These are phyloP conservation scores for Cephalopholis sonnerati DNA, from an alignment of 2,113 vertebrate species.

Conservation along the genomic window DNA sequence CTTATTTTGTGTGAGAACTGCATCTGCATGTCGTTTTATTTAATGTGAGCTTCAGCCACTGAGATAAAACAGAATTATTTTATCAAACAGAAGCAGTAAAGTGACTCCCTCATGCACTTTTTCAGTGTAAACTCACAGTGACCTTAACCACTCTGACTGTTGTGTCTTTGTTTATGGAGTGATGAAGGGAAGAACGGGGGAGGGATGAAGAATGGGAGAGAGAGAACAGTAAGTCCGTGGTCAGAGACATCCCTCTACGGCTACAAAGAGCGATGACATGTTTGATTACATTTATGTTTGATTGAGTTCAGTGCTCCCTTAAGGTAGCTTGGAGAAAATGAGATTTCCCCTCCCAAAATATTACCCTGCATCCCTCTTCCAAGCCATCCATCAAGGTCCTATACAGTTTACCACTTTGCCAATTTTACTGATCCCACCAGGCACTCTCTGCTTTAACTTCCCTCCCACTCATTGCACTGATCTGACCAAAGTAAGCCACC, in stretches of 20 bases:
- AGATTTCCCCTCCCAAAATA: slow-evolving; percentile 81
- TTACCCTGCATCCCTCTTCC: slow-evolving; percentile 63
- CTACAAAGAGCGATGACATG: slow-evolving; percentile 77
- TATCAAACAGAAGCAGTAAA: slow-evolving; percentile 44
- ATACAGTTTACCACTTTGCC: slow-evolving; percentile 73
- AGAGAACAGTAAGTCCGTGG: slow-evolving; percentile 24
- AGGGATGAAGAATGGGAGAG: background rate
- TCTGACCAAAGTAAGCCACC: slow-evolving; percentile 33
- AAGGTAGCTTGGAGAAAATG: slow-evolving; percentile 79
- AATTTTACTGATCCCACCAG: slow-evolving; percentile 68
- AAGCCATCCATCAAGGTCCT: slow-evolving; percentile 71
- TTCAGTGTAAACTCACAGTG: slow-evolving; percentile 46
- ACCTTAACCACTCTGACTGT: slow-evolving; percentile 43
- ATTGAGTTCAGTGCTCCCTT: slow-evolving; percentile 79
- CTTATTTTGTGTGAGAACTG: background rate
- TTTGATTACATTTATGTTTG: slow-evolving; percentile 83
- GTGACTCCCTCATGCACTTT: slow-evolving; percentile 22
- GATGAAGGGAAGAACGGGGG: slow-evolving; percentile 31
- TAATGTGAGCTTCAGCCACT: slow-evolving; percentile 11
- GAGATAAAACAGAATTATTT: slow-evolving; percentile 29
- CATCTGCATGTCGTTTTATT: background rate
- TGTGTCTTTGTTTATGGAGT: slow-evolving; percentile 62
- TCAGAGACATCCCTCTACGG: slow-evolving; percentile 63
- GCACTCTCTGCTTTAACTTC: slow-evolving; percentile 16
- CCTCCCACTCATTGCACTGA: slow-evolving; percentile 30